Base-by-base conservation (phyloP, 2,113 vertebrate species). In the Hiodon tergisus region DNA sequence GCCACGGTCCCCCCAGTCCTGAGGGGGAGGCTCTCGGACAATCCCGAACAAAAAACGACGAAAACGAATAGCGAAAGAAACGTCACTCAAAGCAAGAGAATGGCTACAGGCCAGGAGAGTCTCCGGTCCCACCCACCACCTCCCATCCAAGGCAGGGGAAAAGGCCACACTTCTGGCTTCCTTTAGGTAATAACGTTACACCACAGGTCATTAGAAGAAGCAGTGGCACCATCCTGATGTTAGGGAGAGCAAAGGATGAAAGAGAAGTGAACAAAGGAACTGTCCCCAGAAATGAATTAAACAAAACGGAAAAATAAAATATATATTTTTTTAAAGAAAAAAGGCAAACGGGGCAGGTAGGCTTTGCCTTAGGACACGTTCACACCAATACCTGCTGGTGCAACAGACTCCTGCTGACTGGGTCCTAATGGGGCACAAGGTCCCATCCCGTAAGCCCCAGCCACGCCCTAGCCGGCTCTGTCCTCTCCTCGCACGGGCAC, bases 311-410 rank as follows among this genome's bases (percentile, higher is more conserved):
- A 87, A 91, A 87, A 81, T 84, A 87, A 90, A 87, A 85, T 86
- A 87, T 78, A 90, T 84, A 6, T 76, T 92, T 83, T 82, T 81
- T 87, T 91, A 86, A 83, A 69, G 16, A 52, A 59, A 88, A 83
- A 87, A 77, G 83, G 86, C 82, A 31, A 31, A 31, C 31, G 85
- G 89, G 86, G 86, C 78, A 86, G 85, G 84, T 79, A 87, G 83
- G 86, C 86, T 77, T 82, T 83, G 79, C 82, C 80, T 80, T 78
- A 78, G 87, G 86, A 84, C 85, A 87, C 46, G 78, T 83, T 84
- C 81, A 86, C 89, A 84, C 86, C 88, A 88, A 83, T 89, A 85
- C 88, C 90, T 85, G 89, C 86, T 89, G 86, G 88, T 83, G 83
- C 82, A 84, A 84, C 86, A 87, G 86, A 85, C 79, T 80, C 85